Conservation (phyloP, 2,888 invertebrate genomes). For the Hemithea aestivaria region DNA sequence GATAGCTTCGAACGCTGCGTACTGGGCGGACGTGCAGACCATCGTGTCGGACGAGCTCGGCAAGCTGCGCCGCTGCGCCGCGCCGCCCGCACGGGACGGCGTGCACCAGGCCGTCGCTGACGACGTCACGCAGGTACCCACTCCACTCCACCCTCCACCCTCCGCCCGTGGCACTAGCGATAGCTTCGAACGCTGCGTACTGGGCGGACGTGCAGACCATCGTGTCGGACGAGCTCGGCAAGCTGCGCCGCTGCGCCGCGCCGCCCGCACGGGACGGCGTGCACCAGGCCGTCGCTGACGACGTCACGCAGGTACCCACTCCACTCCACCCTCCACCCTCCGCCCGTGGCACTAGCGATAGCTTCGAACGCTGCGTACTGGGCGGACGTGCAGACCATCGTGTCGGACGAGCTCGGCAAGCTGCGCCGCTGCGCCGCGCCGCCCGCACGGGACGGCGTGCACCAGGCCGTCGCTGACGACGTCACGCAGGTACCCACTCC, state of each 20-base stretch:
- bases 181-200: too few species aligned
- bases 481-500: conserved; percentile 79
- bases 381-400: conserved; percentile 97
- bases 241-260: conserved; percentile 30
- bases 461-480: conserved; percentile 93
- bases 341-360: too few species aligned
- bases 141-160: too few species aligned
- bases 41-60: conserved; percentile 2
- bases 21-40: too few species aligned
- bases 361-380: too few species aligned
- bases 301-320: conserved; percentile 82
- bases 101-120: conserved; percentile 95
- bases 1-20: too few species aligned
- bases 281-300: conserved; percentile 93
- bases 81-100: conserved; percentile 85
- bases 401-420: conserved; percentile 94
- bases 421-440: conserved; percentile 85
- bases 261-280: conserved; percentile 87
- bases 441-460: conserved; percentile 87
- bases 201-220: too few species aligned
- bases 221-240: conserved; percentile 3
- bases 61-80: background rate
- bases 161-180: too few species aligned
- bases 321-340: too few species aligned
- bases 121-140: conserved; percentile 84